Conservation (phyloP, 2,797 vertebrate species). For the Scyliorhinus canicula region DNA sequence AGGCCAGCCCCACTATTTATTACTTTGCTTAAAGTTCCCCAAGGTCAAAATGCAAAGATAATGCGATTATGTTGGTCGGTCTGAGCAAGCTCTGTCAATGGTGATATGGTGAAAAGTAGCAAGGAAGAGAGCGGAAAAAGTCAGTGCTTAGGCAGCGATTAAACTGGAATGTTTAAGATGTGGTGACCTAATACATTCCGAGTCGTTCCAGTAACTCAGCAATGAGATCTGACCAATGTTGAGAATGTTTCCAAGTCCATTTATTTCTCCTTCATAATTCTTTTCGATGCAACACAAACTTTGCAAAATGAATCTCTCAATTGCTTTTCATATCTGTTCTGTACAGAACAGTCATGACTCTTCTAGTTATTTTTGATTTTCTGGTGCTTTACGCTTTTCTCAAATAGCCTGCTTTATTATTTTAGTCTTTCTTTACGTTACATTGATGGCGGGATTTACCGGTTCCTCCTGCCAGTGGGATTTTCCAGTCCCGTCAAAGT, state of each 20-base stretch:
- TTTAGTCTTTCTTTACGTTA: neutral
- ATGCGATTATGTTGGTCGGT: neutral
- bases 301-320: neutral
- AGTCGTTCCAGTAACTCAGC: neutral
- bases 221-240: neutral
- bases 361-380: neutral
- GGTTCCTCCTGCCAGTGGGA: no score
- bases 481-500: no score
- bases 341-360: neutral
- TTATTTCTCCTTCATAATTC: neutral
- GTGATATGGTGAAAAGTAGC: neutral
- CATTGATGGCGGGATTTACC: neutral
- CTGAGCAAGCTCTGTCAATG: neutral
- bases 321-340: neutral
- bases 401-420: neutral
- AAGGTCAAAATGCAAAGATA: neutral
- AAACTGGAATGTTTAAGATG: neutral
- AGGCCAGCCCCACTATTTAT: neutral
- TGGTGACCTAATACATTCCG: neutral
- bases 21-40: neutral
- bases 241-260: neutral
- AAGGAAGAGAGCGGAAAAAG: neutral
- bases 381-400: neutral
- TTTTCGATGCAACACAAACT: neutral
- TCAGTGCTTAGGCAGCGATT: no score